Evolutionary conservation across 2,113 vertebrate genomes (phyloP).

Genomic region (Brachyhypopomus gauderio): DNA sequence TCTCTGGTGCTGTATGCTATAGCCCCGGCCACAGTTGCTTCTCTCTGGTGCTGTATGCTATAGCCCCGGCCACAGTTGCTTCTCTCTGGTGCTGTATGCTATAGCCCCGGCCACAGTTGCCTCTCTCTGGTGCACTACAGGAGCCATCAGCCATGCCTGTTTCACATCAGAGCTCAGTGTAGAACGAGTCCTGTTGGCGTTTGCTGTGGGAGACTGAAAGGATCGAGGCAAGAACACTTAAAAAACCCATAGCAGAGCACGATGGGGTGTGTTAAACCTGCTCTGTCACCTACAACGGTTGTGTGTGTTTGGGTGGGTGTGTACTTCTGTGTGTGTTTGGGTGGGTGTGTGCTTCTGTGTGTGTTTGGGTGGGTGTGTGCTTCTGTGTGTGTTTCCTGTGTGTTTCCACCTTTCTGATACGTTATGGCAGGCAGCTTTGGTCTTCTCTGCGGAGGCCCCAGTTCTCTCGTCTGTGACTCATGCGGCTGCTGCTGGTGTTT

Average conservation of each 20-base stretch:
- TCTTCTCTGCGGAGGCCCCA: neutral
- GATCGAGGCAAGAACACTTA: neutral
- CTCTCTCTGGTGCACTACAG: neutral
- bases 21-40: too few species aligned
- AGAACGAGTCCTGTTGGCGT: neutral
- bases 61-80: too few species aligned
- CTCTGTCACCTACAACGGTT: neutral
- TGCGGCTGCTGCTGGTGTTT: conserved; percentile 16
- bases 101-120: too few species aligned
- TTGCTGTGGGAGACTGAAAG: neutral
- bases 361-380: conserved; percentile 1
- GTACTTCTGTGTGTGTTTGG: neutral
- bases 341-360: conserved; percentile 5
- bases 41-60: too few species aligned
- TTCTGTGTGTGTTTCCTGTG: neutral
- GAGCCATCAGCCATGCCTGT: neutral
- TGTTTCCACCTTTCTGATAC: conserved; percentile 9
- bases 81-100: too few species aligned
- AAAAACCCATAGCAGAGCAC: neutral
- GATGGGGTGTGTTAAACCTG: neutral
- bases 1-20: neutral
- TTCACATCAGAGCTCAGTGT: conserved; percentile 19
- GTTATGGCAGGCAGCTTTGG: neutral
- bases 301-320: conserved; percentile 4
- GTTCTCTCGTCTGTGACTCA: conserved; percentile 26